A percentile compares a stretch with the other conserved stretches of the same genome.
Conservation (phyloP, 2,113 vertebrate species). For the Datnioides undecimradiatus region DNA sequence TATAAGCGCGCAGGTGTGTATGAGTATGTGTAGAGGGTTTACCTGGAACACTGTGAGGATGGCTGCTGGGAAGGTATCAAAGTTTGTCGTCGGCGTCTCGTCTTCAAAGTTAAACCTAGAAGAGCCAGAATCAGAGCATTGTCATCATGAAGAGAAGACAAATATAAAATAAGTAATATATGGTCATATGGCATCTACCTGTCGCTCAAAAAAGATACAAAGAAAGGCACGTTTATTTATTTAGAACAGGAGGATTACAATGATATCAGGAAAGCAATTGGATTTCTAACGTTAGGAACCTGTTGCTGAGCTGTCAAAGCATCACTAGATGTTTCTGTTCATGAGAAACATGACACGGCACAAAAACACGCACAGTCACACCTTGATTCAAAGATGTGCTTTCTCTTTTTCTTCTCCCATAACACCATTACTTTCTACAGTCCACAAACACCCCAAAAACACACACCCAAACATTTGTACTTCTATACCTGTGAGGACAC, state of each 20-base stretch:
- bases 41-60: conserved; percentile 99
- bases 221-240: not conserved
- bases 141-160: not conserved
- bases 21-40: not conserved
- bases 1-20: not conserved
- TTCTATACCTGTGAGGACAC: conserved; percentile 1
- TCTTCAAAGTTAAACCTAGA: conserved; percentile 95
- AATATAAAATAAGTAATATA: not conserved
- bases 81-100: conserved; percentile 96
- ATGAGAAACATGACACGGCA: conserved; percentile 38
- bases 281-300: not conserved
- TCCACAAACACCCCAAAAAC: not conserved
- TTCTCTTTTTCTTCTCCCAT: conserved; percentile 17
- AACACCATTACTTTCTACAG: not conserved
- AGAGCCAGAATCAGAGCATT: conserved; percentile 24
- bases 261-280: not conserved
- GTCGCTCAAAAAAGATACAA: conserved; percentile 17
- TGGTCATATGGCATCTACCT: conserved; percentile 11
- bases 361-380: conserved; percentile 10
- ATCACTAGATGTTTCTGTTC: conserved; percentile 21
- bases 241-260: not conserved
- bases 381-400: not conserved
- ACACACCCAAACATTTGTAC: conserved; percentile 7
- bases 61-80: conserved; percentile 96
- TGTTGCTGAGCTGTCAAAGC: not conserved